phyloP scores from a whole-genome alignment of 2,113 vertebrate genomes.

The Equus przewalskii region DNA sequence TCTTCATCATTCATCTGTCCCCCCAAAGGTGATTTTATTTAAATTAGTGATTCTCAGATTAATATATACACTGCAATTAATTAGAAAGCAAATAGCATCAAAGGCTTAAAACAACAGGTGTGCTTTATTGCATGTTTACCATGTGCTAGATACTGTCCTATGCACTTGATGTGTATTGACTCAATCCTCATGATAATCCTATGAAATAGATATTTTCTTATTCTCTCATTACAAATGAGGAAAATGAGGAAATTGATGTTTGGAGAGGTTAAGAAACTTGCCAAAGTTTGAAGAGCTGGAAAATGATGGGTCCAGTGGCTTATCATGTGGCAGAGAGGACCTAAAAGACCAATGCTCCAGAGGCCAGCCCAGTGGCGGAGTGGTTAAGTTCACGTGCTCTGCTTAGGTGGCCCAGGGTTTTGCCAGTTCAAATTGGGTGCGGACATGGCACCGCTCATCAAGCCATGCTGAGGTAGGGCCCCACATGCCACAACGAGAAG shows the following conservation, averaged over 20 bases:
- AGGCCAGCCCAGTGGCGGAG: no score
- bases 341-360: neutral
- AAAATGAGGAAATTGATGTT: neutral
- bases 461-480: no score
- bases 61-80: neutral
- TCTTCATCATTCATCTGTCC: neutral
- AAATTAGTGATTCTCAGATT: neutral
- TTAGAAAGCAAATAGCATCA: neutral
- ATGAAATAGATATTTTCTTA: neutral
- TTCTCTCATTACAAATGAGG: neutral
- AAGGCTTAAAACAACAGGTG: neutral
- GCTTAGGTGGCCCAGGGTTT: no score
- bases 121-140: neutral
- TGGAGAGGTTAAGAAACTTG: neutral
- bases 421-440: no score
- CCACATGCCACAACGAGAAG: no score
- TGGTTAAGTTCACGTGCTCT: no score
- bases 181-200: neutral
- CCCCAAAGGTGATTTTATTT: slow-evolving; percentile 8
- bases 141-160: neutral
- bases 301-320: neutral
- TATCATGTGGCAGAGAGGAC: neutral
- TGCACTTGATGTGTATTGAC: neutral
- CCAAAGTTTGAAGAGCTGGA: neutral
- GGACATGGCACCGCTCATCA: no score